Evolutionary conservation across 2,113 vertebrate genomes (phyloP).

Genomic region (Melanostigma gelatinosum): DNA sequence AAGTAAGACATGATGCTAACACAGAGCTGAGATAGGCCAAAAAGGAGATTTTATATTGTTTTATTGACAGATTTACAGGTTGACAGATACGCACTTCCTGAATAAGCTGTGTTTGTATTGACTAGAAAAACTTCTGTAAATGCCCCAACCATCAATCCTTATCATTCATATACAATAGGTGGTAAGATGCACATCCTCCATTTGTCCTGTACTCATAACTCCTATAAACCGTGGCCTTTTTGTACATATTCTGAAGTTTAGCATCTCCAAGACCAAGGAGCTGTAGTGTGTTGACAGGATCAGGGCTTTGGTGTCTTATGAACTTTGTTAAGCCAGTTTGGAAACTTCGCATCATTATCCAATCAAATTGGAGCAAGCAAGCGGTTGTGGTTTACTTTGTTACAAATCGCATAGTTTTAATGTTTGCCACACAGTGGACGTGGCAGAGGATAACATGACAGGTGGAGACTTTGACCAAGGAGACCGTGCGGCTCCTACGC

Average conservation of each 20-base stretch:
- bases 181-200: not conserved
- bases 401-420: not conserved
- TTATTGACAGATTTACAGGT: not conserved
- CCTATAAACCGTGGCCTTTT: not conserved
- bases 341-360: not conserved
- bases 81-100: not conserved
- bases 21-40: not conserved
- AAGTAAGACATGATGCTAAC: not conserved
- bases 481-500: too few relatives aligned
- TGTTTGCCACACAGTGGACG: too few relatives aligned
- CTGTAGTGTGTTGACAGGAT: not conserved
- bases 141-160: not conserved
- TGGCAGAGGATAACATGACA: too few relatives aligned
- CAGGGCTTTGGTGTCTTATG: not conserved
- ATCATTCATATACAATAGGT: not conserved
- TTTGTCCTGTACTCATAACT: not conserved
- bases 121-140: not conserved
- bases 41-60: not conserved
- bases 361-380: not conserved
- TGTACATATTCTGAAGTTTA: not conserved
- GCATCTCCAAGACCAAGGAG: not conserved
- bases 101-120: conserved; percentile 18
- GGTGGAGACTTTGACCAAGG: too few relatives aligned
- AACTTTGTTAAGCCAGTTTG: not conserved
- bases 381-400: not conserved